Evolutionary conservation across 1,140 invertebrate genomes (phyloP).

Genomic region (Melipona quadrifasciata): DNA sequence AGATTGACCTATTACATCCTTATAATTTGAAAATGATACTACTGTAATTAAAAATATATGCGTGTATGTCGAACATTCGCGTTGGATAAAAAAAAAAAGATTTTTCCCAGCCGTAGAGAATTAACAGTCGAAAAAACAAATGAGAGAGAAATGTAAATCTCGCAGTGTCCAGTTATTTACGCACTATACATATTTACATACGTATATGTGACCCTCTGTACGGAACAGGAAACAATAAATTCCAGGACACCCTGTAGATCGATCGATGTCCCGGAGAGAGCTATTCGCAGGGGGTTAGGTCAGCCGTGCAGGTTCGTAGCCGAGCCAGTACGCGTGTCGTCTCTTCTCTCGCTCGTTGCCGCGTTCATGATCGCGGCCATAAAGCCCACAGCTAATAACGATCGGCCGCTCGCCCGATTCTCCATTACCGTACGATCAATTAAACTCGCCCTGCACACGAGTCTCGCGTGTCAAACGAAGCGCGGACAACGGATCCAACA

Average conservation of each 20-base stretch:
- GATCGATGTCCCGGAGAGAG: conserved; percentile 26
- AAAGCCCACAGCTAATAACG: conserved; percentile 50
- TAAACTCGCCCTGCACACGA: neutral
- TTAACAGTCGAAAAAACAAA: too few species aligned
- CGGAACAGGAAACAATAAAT: conserved; percentile 28
- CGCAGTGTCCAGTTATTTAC: too few species aligned
- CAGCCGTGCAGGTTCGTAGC: conserved; percentile 36
- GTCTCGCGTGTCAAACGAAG: conserved; percentile 19
- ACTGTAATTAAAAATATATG: too few species aligned
- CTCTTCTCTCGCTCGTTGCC: conserved; percentile 4
- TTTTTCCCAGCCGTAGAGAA: too few species aligned
- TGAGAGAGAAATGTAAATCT: too few species aligned
- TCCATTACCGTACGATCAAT: neutral
- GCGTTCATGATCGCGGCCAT: conserved; percentile 44
- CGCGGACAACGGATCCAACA: neutral
- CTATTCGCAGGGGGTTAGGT: conserved; percentile 30
- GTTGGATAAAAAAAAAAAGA: too few species aligned
- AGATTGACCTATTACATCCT: too few species aligned
- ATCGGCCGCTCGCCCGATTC: conserved; percentile 5
- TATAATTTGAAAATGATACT: too few species aligned
- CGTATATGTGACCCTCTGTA: neutral
- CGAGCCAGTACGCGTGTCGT: too few species aligned
- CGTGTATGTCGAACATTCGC: too few species aligned
- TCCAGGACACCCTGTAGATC: conserved; percentile 39
- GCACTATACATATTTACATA: neutral